Evolutionary conservation across 92 coral and sea anemone species (phyloP).

Genomic region (Desmophyllum pertusum): DNA sequence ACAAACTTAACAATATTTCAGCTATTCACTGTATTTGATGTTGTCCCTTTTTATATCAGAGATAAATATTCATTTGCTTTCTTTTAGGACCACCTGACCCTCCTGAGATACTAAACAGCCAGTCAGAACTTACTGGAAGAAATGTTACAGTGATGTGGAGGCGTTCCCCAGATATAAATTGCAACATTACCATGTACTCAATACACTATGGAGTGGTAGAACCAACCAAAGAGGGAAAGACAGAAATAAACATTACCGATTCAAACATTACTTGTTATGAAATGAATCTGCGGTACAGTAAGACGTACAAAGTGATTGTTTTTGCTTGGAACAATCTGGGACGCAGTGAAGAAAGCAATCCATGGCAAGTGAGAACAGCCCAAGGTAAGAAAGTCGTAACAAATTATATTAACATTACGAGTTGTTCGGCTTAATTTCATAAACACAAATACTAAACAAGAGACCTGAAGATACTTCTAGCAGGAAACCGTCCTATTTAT

Average conservation of each 20-base stretch:
- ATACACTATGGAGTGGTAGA: background rate
- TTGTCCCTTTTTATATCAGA: too few relatives aligned
- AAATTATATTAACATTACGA: too few relatives aligned
- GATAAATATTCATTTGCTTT: too few relatives aligned
- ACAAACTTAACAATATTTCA: too few relatives aligned
- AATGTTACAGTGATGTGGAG: slow-evolving; percentile 3
- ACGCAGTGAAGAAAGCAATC: background rate
- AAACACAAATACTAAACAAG: too few relatives aligned
- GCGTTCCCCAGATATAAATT: background rate
- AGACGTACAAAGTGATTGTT: background rate
- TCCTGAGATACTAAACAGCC: background rate
- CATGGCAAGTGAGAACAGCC: background rate
- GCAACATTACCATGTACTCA: background rate
- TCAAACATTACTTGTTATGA: background rate
- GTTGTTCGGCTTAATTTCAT: too few relatives aligned
- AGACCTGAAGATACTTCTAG: too few relatives aligned
- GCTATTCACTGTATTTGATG: too few relatives aligned
- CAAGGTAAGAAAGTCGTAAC: background rate
- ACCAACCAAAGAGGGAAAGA: background rate
- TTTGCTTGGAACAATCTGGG: slow-evolving; percentile 14
- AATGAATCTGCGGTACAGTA: background rate
- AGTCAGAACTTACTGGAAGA: background rate
- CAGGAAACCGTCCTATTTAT: too few relatives aligned
- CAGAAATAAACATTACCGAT: background rate
- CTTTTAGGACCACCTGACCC: slow-evolving; percentile 5